Percentiles rank a stretch among this genome's conserved stretches.
Evolutionary conservation across 2,113 vertebrate species (phyloP).

Genomic region (Callopanchax toddi): DNA sequence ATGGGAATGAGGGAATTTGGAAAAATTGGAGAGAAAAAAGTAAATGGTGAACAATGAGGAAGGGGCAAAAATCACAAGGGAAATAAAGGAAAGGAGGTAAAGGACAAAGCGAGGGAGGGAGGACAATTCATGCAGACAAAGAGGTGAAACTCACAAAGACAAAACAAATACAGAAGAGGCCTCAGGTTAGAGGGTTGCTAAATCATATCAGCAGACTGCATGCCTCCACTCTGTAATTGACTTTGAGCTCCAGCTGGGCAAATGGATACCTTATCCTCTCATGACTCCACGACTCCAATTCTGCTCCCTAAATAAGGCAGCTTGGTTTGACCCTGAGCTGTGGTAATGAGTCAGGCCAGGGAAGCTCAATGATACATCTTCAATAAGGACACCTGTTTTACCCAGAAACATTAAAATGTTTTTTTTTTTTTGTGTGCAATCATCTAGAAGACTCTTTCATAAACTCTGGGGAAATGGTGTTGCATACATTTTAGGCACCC

Average conservation of each 20-base stretch:
- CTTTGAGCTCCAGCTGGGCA: constrained; percentile 62
- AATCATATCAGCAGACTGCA: constrained; percentile 69
- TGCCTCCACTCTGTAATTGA: constrained; percentile 61
- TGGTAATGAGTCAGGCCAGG: constrained; percentile 8
- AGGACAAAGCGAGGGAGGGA: constrained; percentile 27
- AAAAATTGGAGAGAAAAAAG: constrained; percentile 43
- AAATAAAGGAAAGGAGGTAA: constrained; percentile 54
- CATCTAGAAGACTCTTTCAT: no score
- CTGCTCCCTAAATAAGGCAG: constrained; percentile 22
- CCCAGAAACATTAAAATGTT: neutral
- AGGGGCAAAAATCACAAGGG: constrained; percentile 52
- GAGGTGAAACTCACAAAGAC: constrained; percentile 50
- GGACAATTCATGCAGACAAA: constrained; percentile 50
- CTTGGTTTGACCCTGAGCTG: constrained; percentile 44
- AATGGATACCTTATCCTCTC: constrained; percentile 55
- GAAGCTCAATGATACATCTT: constrained; percentile 1
- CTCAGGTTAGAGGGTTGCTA: constrained; percentile 53
- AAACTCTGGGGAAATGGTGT: neutral
- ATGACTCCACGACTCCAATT: constrained; percentile 32
- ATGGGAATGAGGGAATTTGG: constrained; percentile 18
- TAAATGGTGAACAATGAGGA: constrained; percentile 56
- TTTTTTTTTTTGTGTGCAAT: no score
- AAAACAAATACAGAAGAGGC: constrained; percentile 57
- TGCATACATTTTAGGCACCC: no score
- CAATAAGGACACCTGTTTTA: constrained; percentile 8